These are phyloP conservation scores for Acanthiza pusilla DNA, from an alignment of 2,797 vertebrate species.

Conservation along the genomic window DNA sequence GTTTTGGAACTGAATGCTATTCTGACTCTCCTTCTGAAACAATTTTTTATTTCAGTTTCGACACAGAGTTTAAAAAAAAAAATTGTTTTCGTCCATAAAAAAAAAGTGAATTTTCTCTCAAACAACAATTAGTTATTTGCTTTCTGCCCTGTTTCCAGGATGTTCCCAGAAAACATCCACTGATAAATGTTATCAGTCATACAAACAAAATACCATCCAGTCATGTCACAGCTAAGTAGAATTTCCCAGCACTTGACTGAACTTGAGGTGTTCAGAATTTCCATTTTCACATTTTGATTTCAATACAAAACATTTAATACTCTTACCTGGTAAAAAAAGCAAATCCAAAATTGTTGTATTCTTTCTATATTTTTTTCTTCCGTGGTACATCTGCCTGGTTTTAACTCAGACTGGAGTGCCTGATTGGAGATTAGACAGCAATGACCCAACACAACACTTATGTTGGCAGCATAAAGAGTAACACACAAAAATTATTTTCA, in stretches of 20 bases:
- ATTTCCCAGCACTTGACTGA: not conserved
- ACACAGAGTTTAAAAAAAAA: not conserved
- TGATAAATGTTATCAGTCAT: not conserved
- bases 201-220: not conserved
- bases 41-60: not conserved
- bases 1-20: not conserved
- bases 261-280: not conserved
- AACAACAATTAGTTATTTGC: not conserved
- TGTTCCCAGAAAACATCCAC: not conserved
- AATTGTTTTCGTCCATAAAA: not conserved
- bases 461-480: not conserved
- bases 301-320: not conserved
- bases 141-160: not conserved
- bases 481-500: not conserved
- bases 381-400: not conserved
- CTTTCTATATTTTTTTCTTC: not conserved
- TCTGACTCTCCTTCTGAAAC: not conserved
- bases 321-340: not conserved
- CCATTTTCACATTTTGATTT: not conserved
- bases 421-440: not conserved
- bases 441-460: not conserved
- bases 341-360: not conserved
- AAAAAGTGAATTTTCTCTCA: not conserved
- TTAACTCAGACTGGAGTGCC: not conserved
- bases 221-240: not conserved